Conservation (phyloP, 1,140 invertebrate species). For the Ips typographus region DNA sequence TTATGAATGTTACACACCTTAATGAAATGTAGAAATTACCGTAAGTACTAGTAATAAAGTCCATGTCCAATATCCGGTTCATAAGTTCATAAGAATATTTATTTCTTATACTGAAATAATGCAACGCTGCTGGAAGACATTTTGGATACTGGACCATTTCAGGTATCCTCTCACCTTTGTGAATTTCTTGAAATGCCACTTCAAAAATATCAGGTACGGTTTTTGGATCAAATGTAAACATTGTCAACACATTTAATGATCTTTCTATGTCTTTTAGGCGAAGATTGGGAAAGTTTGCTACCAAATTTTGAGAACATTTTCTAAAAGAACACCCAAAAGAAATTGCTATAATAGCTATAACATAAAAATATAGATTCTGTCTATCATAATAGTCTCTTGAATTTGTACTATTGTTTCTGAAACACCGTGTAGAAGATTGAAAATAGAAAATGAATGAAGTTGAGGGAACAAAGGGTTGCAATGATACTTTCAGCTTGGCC, state of each 20-base stretch:
- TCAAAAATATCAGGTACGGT: slow-evolving; percentile 52
- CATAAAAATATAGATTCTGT: too few species aligned
- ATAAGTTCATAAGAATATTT: slow-evolving; percentile 59
- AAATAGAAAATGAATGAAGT: too few species aligned
- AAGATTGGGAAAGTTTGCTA: slow-evolving; percentile 38
- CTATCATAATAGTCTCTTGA: background rate
- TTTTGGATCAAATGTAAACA: slow-evolving; percentile 54
- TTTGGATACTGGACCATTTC: slow-evolving; percentile 56
- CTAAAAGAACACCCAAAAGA: slow-evolving; percentile 3
- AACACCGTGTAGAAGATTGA: background rate
- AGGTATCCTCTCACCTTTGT: slow-evolving; percentile 48
- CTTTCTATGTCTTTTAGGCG: slow-evolving; percentile 67
- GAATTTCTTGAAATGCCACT: slow-evolving; percentile 54
- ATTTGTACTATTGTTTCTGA: background rate
- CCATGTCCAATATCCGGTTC: slow-evolving; percentile 49
- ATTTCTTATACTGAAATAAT: slow-evolving; percentile 54
- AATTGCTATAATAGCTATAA: too few species aligned
- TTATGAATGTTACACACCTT: background rate
- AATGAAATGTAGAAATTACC: slow-evolving; percentile 41
- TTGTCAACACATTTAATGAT: slow-evolving; percentile 54
- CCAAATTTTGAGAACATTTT: slow-evolving; percentile 37
- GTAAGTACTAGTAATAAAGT: slow-evolving; percentile 53
- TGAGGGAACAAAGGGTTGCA: too few species aligned
- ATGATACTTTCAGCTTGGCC: too few species aligned
- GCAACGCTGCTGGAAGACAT: slow-evolving; percentile 52